These are phyloP conservation scores for Deroptyus accipitrinus DNA, from an alignment of 2,113 vertebrate genomes.

Conservation along the genomic window DNA sequence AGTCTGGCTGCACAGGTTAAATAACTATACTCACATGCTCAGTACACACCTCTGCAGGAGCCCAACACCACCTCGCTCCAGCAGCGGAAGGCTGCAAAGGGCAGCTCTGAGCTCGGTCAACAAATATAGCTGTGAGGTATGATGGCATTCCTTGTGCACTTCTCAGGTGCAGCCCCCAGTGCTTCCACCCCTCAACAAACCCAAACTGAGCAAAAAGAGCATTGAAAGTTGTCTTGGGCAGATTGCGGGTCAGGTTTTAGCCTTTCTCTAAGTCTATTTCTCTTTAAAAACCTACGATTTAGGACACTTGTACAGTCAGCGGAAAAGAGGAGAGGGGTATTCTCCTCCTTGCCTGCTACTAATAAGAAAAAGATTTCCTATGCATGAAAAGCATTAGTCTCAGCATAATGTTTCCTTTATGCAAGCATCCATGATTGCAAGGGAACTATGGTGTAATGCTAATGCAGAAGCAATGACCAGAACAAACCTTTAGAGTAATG, in stretches of 20 bases:
- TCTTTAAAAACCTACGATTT: background rate
- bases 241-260: background rate
- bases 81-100: background rate
- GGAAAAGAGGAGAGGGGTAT: background rate
- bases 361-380: constrained; percentile 28
- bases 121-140: accelerated
- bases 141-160: accelerated
- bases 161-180: background rate
- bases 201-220: background rate
- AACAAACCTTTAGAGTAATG: constrained; percentile 34
- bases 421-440: background rate
- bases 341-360: background rate
- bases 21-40: background rate
- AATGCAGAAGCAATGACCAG: constrained; percentile 30
- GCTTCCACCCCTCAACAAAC: background rate
- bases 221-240: background rate
- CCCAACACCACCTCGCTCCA: accelerated
- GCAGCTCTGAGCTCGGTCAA: background rate
- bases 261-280: background rate
- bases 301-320: background rate
- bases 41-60: background rate
- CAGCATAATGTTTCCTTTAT: constrained; percentile 18
- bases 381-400: constrained; percentile 1
- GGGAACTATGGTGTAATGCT: constrained; percentile 14
- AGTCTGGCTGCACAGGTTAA: background rate